A percentile compares a stretch with the other conserved stretches of the same genome.
Evolutionary conservation across 2,113 vertebrate species (phyloP).

Genomic region (Notarius lentiginosus): DNA sequence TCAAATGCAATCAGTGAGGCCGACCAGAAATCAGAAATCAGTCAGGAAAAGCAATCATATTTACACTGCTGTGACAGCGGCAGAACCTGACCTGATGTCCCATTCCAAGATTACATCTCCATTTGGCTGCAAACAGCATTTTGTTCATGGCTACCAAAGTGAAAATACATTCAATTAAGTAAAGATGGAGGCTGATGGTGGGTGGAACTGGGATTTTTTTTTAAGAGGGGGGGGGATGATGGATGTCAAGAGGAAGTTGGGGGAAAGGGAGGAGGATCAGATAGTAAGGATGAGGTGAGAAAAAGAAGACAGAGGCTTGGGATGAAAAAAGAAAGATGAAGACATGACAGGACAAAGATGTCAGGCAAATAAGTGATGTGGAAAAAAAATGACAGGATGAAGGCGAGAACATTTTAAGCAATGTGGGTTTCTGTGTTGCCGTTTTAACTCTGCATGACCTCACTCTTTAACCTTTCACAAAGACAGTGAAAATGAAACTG

Average conservation of each 20-base stretch:
- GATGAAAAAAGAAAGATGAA: slow-evolving; percentile 23
- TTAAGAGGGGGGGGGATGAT: not conserved
- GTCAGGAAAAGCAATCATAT: not conserved
- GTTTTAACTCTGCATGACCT: slow-evolving; percentile 36
- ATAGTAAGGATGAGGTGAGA: not conserved
- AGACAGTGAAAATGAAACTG: slow-evolving; percentile 11
- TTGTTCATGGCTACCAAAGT: slow-evolving; percentile 12
- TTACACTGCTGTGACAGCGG: not conserved
- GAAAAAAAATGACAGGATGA: slow-evolving; percentile 17
- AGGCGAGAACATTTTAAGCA: slow-evolving; percentile 5
- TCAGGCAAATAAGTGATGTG: slow-evolving; percentile 30
- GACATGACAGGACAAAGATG: slow-evolving; percentile 21
- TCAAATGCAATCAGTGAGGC: not conserved
- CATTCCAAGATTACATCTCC: not conserved
- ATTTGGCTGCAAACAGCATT: slow-evolving; percentile 7
- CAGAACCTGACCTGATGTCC: slow-evolving; percentile 10
- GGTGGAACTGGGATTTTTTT: not conserved
- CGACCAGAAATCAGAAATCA: slow-evolving; percentile 14
- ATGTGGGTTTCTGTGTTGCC: slow-evolving; percentile 11
- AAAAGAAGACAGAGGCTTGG: not conserved
- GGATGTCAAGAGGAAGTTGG: not conserved
- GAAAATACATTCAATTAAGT: slow-evolving; percentile 30
- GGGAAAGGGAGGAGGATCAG: not conserved
- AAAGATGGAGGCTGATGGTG: not conserved
- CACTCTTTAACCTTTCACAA: slow-evolving; percentile 1